Percentiles rank a stretch among this genome's conserved stretches.
phyloP scores from a whole-genome alignment of 2,888 invertebrate species.

The Hymenopus coronatus region DNA sequence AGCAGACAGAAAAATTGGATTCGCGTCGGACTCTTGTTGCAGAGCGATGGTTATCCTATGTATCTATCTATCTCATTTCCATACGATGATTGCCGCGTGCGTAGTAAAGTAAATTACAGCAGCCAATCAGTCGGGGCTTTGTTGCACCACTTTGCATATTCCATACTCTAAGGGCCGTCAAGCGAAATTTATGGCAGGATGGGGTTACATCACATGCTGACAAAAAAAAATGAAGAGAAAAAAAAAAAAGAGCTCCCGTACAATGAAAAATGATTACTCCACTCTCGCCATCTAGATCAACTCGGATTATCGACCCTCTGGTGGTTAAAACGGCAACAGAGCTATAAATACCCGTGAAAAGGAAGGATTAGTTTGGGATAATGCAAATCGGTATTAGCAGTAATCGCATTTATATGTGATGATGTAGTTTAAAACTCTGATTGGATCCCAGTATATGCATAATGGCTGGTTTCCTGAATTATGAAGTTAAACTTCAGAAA shows the following conservation, averaged over 20 bases:
- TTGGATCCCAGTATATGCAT: neutral
- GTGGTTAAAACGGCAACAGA: neutral
- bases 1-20: neutral
- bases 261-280: neutral
- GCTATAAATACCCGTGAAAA: neutral
- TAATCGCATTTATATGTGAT: neutral
- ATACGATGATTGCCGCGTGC: slow-evolving; percentile 31
- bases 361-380: neutral
- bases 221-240: neutral
- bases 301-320: neutral
- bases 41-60: neutral
- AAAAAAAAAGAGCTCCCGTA: neutral
- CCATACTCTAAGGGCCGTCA: neutral
- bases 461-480: neutral
- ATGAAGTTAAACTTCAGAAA: neutral
- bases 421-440: neutral
- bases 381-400: neutral
- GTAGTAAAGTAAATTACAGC: slow-evolving; percentile 2
- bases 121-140: neutral
- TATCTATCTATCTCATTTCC: slow-evolving; percentile 23
- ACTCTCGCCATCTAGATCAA: neutral
- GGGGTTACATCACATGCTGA: neutral
- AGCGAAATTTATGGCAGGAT: neutral
- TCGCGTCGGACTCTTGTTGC: neutral
- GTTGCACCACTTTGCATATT: neutral